Conservation (phyloP, 1,140 invertebrate genomes). For the Drosophila azteca region DNA sequence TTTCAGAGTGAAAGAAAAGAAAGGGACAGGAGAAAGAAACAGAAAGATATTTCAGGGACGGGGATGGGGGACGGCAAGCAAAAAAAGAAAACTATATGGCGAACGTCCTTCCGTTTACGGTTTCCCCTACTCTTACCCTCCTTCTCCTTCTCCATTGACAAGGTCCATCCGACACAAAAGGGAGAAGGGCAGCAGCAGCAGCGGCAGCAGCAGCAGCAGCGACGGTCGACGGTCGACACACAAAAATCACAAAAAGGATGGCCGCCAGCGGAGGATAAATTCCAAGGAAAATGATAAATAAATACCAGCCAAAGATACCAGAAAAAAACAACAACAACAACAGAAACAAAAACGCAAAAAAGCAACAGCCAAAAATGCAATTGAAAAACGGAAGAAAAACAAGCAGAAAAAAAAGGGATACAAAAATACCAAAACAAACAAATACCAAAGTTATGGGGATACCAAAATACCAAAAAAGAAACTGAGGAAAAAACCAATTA, state of each 20-base stretch:
- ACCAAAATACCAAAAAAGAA: too few relatives aligned
- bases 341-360: slow-evolving; percentile 11
- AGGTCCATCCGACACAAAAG: slow-evolving; percentile 3
- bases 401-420: slow-evolving; percentile 16
- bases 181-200: slow-evolving; percentile 20
- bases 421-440: slow-evolving; percentile 8
- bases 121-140: slow-evolving; percentile 2
- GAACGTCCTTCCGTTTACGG: slow-evolving; percentile 41
- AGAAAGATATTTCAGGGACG: slow-evolving; percentile 1
- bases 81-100: slow-evolving; percentile 23
- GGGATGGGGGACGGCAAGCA: background rate
- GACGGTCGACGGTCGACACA: background rate
- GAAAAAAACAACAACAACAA: slow-evolving; percentile 25
- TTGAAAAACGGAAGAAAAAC: slow-evolving; percentile 29
- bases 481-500: too few relatives aligned
- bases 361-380: slow-evolving; percentile 33
- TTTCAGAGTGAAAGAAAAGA: slow-evolving; percentile 3
- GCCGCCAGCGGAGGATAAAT: slow-evolving; percentile 59
- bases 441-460: background rate
- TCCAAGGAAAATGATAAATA: slow-evolving; percentile 76
- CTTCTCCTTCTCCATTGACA: background rate
- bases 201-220: slow-evolving; percentile 7
- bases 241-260: slow-evolving; percentile 51
- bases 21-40: background rate
- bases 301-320: slow-evolving; percentile 58